Base-by-base conservation (phyloP, 2,888 invertebrate genomes). In the Cotesia congregata region DNA sequence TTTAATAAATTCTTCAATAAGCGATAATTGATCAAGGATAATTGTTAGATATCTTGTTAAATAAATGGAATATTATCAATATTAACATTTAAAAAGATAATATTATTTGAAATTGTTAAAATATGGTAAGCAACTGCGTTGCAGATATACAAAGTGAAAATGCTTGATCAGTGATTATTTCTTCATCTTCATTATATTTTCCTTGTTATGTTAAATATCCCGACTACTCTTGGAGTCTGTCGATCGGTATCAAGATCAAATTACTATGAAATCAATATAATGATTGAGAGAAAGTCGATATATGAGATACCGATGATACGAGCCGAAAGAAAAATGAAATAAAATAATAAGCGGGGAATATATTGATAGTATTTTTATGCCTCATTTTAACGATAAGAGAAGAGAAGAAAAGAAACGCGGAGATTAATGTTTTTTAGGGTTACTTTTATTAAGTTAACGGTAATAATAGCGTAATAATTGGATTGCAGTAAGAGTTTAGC, bases 261-360 rank as follows among this genome's bases (percentile, higher is more conserved):
- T 72, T 62, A 61, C 60, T 62, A 40, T 72, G 40, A 30, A 60
- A 70, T 70, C 70, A 70, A 70, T 70, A 50, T 60, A 41, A 71
- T 60, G 62, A 41, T 40, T 61, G 62, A 39, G 60, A 72, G 71
- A 72, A 72, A 72, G 71, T 72, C 61, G 70, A 70, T 61, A 40
- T 60, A 62, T 61, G 30, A 62, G 62, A 61, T 72, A 62, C 50
- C 50, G 62, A 72, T 62, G 62, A 61, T 61, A 72, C 39, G 20
- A n/a, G 38, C 6, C 12, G 6, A 65, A 5, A 17, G 20, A 60
- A 20, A 72, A 38, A 59, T 30, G 3, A 30, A 30, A 30, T 30
- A 30, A 30, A 30, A 30, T 30, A 30, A 30, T 30, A 30, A 30
- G 30, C 30, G 30, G 30, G 30, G 30, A 30, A 30, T 30, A 30